These are phyloP conservation scores for Ypsolopha scabrella DNA, from an alignment of 2,888 invertebrate genomes.

Conservation along the genomic window DNA sequence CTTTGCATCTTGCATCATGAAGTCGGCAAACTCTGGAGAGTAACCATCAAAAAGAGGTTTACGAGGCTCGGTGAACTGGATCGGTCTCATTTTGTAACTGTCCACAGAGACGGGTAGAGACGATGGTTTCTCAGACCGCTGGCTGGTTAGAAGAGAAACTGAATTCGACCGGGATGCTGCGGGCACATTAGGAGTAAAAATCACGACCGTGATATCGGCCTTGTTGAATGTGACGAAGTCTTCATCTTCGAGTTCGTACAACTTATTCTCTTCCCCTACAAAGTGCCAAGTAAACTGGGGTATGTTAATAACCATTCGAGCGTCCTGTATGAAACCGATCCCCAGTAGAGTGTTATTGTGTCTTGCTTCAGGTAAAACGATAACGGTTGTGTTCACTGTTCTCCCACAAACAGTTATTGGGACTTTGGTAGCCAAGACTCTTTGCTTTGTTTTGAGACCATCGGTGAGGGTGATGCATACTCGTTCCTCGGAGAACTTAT, in stretches of 20 bases:
- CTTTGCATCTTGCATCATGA: too few species aligned
- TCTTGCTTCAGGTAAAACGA: neutral
- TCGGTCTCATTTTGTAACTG: neutral
- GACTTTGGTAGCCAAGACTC: neutral
- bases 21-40: too few species aligned
- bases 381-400: neutral
- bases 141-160: too few species aligned
- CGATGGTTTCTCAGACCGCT: neutral
- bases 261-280: neutral
- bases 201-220: neutral
- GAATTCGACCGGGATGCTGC: too few species aligned
- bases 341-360: neutral
- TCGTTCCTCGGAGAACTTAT: constrained; percentile 1
- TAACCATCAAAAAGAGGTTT: too few species aligned
- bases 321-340: constrained; percentile 1
- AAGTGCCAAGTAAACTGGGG: neutral
- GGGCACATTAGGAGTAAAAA: neutral
- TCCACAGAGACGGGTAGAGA: too few species aligned
- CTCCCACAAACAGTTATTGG: neutral
- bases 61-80: neutral
- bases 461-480: neutral
- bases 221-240: neutral
- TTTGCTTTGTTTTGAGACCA: neutral
- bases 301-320: neutral
- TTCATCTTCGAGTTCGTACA: neutral